phyloP scores from a whole-genome alignment of 2,888 invertebrate species.

The Congeria kusceri region DNA sequence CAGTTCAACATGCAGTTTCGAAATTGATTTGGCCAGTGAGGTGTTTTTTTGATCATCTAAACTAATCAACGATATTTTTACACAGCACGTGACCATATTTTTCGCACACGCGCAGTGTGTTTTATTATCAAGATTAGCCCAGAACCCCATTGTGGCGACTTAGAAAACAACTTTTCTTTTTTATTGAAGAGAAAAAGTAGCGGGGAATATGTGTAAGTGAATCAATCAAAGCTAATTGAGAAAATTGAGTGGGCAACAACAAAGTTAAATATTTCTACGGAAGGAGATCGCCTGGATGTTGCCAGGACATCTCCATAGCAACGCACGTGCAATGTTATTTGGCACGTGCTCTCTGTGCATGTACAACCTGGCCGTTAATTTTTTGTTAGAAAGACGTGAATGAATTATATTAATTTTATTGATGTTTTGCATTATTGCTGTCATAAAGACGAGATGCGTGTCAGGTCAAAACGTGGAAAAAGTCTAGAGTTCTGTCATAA shows the following conservation, averaged over 20 bases:
- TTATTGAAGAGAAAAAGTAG: slow-evolving; percentile 10
- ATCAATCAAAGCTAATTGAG: slow-evolving; percentile 53
- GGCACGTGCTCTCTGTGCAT: slow-evolving; percentile 45
- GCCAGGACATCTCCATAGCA: slow-evolving; percentile 50
- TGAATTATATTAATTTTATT: slow-evolving; percentile 58
- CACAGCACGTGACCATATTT: no score
- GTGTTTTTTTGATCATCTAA: no score
- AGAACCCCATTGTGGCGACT: slow-evolving; percentile 12
- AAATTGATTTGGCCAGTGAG: no score
- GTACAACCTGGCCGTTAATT: slow-evolving; percentile 50
- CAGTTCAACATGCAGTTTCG: no score
- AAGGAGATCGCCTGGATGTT: slow-evolving; percentile 35
- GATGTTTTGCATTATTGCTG: no score
- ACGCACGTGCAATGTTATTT: slow-evolving; percentile 40
- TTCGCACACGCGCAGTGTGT: slow-evolving; percentile 11
- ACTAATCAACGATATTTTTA: no score
- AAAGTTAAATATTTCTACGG: slow-evolving; percentile 55
- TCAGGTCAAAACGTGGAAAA: no score
- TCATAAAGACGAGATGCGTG: no score
- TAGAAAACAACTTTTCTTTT: neutral
- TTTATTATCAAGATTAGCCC: slow-evolving; percentile 15
- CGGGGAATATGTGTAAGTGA: slow-evolving; percentile 36
- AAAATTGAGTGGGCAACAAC: slow-evolving; percentile 62
- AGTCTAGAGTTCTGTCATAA: no score
- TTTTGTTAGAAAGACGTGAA: slow-evolving; percentile 48